These are phyloP conservation scores for Hemitrygon akajei DNA, from an alignment of 2,797 vertebrate genomes.

Conservation along the genomic window DNA sequence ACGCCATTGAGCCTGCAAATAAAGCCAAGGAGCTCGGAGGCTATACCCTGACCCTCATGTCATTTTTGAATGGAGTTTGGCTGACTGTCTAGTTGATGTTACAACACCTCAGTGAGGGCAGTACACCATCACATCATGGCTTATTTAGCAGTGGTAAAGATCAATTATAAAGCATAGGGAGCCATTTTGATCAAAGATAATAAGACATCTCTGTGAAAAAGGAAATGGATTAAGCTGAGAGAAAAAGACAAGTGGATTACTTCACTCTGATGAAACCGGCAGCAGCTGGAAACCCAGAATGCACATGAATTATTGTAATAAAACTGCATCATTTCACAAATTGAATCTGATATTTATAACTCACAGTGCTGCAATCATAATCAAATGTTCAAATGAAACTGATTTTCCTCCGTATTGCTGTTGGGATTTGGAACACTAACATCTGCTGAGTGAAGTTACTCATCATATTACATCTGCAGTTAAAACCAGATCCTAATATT, in stretches of 20 bases:
- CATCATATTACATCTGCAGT: neutral
- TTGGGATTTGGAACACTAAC: neutral
- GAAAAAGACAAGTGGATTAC: neutral
- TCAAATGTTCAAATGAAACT: conserved; percentile 11
- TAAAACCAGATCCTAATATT: neutral
- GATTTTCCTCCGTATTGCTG: neutral
- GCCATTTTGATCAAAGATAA: neutral
- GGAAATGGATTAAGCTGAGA: neutral
- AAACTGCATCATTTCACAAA: neutral
- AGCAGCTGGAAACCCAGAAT: neutral
- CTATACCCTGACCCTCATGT: too few relatives aligned
- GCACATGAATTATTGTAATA: neutral
- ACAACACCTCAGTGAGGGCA: too few relatives aligned
- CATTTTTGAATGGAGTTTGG: too few relatives aligned
- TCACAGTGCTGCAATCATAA: neutral
- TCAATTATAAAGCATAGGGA: neutral
- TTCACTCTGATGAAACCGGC: neutral
- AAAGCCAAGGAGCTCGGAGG: too few relatives aligned
- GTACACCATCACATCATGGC: neutral
- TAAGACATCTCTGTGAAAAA: neutral
- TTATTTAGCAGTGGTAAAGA: neutral
- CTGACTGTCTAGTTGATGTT: too few relatives aligned
- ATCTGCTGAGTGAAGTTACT: neutral
- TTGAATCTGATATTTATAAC: neutral
- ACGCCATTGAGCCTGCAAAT: too few relatives aligned